Conservation (phyloP, 2,797 vertebrate genomes). For the Merluccius polli region DNA sequence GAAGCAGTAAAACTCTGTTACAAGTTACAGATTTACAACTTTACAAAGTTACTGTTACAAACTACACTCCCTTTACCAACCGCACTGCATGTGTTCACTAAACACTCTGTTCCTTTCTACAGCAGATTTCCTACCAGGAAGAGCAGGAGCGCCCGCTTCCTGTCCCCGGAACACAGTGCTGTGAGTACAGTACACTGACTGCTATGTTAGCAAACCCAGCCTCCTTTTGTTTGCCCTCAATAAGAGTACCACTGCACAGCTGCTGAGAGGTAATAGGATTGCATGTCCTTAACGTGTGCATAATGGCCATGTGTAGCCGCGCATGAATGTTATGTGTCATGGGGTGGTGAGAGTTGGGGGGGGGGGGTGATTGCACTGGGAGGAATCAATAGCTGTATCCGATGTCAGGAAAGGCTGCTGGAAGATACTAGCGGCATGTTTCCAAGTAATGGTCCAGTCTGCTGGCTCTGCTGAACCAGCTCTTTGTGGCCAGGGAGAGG, state of each 20-base stretch:
- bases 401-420: constrained; percentile 45
- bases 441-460: constrained; percentile 34
- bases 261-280: constrained; percentile 46
- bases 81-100: background rate
- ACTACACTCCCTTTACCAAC: background rate
- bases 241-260: constrained; percentile 33
- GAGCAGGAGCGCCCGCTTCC: constrained; percentile 88
- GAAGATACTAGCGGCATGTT: constrained; percentile 34
- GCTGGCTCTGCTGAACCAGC: constrained; percentile 56
- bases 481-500: constrained; percentile 36
- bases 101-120: constrained; percentile 10
- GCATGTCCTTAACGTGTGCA: constrained; percentile 30
- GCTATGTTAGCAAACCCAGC: constrained; percentile 16
- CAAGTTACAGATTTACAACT: no score
- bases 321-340: constrained; percentile 35
- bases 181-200: constrained; percentile 73
- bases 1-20: background rate
- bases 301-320: constrained; percentile 45
- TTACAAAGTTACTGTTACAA: no score
- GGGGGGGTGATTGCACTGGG: constrained; percentile 21
- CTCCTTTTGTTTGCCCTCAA: constrained; percentile 22
- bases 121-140: constrained; percentile 81
- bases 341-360: constrained; percentile 15
- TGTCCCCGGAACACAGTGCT: constrained; percentile 86
- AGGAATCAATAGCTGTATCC: constrained; percentile 58